Base-by-base conservation (phyloP, 2,113 vertebrate species). In the Aix galericulata region DNA sequence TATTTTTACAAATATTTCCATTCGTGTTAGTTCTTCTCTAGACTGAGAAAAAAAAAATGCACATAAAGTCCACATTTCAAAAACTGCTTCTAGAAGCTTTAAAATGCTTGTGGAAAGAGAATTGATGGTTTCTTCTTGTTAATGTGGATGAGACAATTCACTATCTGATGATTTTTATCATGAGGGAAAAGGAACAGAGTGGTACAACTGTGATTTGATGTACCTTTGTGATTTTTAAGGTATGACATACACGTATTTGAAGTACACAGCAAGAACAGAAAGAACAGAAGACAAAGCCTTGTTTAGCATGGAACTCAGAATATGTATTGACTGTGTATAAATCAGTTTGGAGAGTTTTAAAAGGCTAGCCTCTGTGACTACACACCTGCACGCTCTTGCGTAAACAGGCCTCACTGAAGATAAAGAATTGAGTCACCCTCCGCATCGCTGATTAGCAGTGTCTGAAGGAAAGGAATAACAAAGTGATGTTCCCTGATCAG, bases 401-500 rank as follows among this genome's bases (percentile, higher is more conserved):
- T 86, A 67, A 93, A 85, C 25, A 82, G 67, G 63, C 80, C 60
- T 77, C 75, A 67, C 46, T 67, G 82, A 68, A 64, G 42, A 89
- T 75, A 68, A 91, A 94, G 81, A 85, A 76, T 55, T 92, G 94
- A 96, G 85, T 95, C 94, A 95, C 79, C 20, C 40, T 80, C 85
- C 50, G 46, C 87, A 91, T 83, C 85, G 80, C 64, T 71, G 46
- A 83, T 88, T 29, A 89, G 67, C 75, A 88, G 36, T 5, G 1
- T 55, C 71, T 95, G 67, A 88, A 75, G 53, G 17, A 38, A 79
- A 58, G 53, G 38, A 93, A 63, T 15, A 59, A 48, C 13, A 63
- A 29, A 10, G 40, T n/a, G 44, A 48, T 58, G 26, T 82, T 79
- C 73, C 64, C 12, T 0, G 0, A 48, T 32, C 50, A 83, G 56